phyloP scores from a whole-genome alignment of 2,888 invertebrate species.

The Melangyna quadrimaculata region DNA sequence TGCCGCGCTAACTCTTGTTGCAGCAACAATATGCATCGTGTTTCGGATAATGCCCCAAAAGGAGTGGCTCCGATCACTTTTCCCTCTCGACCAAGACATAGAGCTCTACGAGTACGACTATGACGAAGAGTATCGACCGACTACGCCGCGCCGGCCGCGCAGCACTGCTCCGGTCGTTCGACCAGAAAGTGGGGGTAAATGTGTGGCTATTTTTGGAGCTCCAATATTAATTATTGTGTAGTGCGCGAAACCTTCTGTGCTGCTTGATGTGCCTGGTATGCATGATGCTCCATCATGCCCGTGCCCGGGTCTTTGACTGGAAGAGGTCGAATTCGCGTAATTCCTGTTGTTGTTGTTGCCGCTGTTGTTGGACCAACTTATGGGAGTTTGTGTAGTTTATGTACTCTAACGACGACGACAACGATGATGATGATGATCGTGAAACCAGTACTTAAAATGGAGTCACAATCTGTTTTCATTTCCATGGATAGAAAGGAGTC shows the following conservation, averaged over 20 bases:
- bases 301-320: constrained; percentile 64
- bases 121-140: neutral
- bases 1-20: constrained; percentile 15
- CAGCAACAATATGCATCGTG: constrained; percentile 1
- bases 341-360: constrained; percentile 13
- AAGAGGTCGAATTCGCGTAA: constrained; percentile 39
- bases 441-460: constrained; percentile 65
- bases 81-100: constrained; percentile 4
- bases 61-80: constrained; percentile 62
- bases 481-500: constrained; percentile 53
- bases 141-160: neutral
- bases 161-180: neutral
- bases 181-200: constrained; percentile 59
- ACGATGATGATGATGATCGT: constrained; percentile 58
- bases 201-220: constrained; percentile 69
- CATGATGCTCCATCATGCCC: neutral
- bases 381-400: constrained; percentile 52
- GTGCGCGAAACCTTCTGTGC: constrained; percentile 58
- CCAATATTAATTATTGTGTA: constrained; percentile 69
- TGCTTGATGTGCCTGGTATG: constrained; percentile 18
- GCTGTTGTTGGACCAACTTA: neutral
- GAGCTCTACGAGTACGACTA: neutral
- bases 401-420: constrained; percentile 52
- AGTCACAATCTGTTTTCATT: constrained; percentile 57
- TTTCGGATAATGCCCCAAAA: constrained; percentile 48